Evolutionary conservation across 92 coral and sea anemone species (phyloP), one percentile per base, ranked within the genome.

Genomic region (Palythoa grandiflora): DNA sequence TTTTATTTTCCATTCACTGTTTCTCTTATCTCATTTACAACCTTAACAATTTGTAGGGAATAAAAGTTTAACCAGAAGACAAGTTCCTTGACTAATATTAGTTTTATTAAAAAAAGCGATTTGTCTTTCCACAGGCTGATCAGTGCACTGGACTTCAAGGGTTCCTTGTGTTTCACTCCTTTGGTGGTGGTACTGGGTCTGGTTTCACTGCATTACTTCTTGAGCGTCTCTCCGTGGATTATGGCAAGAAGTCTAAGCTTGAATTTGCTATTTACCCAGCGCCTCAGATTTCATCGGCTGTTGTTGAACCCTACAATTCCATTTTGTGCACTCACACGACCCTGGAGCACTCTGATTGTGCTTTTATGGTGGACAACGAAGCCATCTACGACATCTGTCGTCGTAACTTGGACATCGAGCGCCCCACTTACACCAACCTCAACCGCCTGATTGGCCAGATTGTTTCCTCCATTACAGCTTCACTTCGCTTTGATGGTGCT

Each of bases 201-300:
- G 96, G 96, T 6, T 93, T 93, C 91, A 85, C 96, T 17, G 91
- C 96, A 10, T 88, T 93, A 13, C 94, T 93, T 74, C 91, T 93
- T 84, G 96, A 93, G 83, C 96, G 96, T 61, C 94, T 93, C 16
- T 93, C 96, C 0, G 96, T 93, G 12, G 96, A 93, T 87, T 93
- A 91, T 89, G 96, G 96, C 89, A 96, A 96, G 93, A 96, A 96
- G 44, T 95, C 98, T 68, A 95, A 96, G 90, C 88, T 96, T 59
- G 98, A 96, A 84, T 96, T 96, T 61, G 84, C 98, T 8, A 87
- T 94, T 55, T 96, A 96, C 90, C 98, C 98, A 20, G 98, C 98
- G 1, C 98, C 98, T 70, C 98, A 96, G 88, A 92, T 96, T 81
- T 93, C 98, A 13, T 94, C 96, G 1, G 96, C 96, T 51, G 96